Conservation (phyloP, 2,113 vertebrate species). For the Alouatta palliata region DNA sequence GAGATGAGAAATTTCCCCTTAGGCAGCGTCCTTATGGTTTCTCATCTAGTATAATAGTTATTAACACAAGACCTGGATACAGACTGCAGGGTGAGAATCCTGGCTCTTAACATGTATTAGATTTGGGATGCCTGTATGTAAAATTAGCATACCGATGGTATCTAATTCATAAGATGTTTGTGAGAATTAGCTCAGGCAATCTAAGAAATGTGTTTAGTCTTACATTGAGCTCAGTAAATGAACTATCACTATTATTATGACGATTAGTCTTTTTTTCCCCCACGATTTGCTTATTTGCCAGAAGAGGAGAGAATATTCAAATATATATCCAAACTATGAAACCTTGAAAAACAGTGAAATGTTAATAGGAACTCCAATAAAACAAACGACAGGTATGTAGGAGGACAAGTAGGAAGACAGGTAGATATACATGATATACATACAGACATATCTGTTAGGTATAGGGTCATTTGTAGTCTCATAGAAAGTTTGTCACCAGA, state of each 20-base stretch:
- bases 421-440: neutral
- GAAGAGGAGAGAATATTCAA: neutral
- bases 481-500: neutral
- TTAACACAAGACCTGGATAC: neutral
- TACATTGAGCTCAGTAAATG: neutral
- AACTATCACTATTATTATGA: neutral
- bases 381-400: neutral
- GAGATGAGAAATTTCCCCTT: neutral
- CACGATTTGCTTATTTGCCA: neutral
- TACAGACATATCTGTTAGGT: neutral
- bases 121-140: neutral
- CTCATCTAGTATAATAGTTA: neutral
- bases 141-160: neutral
- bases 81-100: neutral
- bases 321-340: neutral
- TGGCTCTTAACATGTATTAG: neutral
- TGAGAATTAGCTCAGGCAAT: neutral
- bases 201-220: neutral
- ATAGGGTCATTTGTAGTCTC: neutral
- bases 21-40: neutral
- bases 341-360: neutral
- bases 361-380: neutral
- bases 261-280: neutral
- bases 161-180: neutral
- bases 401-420: neutral